Percentiles rank a stretch among this genome's conserved stretches.
phyloP scores from a whole-genome alignment of 2,888 invertebrate genomes.

The Rhabditoides inermis region DNA sequence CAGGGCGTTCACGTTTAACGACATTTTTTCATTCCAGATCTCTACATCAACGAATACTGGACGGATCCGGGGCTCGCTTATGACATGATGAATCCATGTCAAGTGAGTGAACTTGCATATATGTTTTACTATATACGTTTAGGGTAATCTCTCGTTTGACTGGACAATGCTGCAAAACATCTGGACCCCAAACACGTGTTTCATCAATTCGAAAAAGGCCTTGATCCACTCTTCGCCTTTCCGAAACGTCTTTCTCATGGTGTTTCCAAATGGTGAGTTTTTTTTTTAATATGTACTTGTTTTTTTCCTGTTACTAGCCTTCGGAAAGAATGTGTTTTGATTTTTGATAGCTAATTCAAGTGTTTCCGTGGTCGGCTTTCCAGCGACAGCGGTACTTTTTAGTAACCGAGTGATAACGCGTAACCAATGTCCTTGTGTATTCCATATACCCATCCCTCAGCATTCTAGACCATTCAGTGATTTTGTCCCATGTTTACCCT shows the following conservation, averaged over 20 bases:
- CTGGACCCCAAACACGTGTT: constrained; percentile 50
- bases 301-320: no score
- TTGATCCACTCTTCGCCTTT: constrained; percentile 51
- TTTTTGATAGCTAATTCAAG: no score
- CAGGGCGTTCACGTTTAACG: no score
- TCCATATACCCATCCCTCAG: no score
- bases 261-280: constrained; percentile 50
- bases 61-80: constrained; percentile 48
- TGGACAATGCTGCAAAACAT: constrained; percentile 45
- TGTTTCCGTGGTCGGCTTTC: no score
- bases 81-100: constrained; percentile 49
- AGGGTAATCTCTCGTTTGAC: constrained; percentile 49
- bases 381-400: no score
- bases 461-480: no score
- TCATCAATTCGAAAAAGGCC: constrained; percentile 51
- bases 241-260: constrained; percentile 51
- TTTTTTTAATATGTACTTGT: no score
- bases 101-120: constrained; percentile 10
- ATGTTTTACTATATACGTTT: background rate
- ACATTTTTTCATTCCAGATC: constrained; percentile 30
- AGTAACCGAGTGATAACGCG: no score
- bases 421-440: no score
- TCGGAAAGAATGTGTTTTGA: no score
- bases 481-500: no score
- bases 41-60: constrained; percentile 53